phyloP scores from a whole-genome alignment of 2,113 vertebrate species.

The Verasper variegatus region DNA sequence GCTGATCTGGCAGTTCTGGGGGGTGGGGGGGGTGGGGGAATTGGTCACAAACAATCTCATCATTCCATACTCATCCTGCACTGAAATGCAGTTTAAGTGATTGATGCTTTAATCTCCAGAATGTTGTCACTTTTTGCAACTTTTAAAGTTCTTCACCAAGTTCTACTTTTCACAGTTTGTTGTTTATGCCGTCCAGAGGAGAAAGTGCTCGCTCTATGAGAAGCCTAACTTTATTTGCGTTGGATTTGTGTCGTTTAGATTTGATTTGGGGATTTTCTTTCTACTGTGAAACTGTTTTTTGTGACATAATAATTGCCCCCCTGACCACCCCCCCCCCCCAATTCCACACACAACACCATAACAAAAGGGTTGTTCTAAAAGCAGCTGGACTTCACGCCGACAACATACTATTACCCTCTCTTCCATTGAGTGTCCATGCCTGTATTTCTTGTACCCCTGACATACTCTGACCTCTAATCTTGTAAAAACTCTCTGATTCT shows the following conservation, averaged over 20 bases:
- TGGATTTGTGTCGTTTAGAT: background rate
- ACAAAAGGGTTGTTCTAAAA: background rate
- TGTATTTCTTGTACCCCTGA: background rate
- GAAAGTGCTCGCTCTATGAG: background rate
- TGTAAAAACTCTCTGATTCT: background rate
- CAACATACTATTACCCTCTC: conserved; percentile 45
- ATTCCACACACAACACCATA: background rate
- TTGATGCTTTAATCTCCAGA: background rate
- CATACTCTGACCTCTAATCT: background rate
- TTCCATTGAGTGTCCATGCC: conserved; percentile 7
- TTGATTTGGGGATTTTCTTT: background rate
- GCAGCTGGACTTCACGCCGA: conserved; percentile 46
- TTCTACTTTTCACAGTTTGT: conserved; percentile 5
- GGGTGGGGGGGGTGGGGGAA: background rate
- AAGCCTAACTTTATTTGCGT: background rate
- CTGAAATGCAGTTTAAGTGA: background rate
- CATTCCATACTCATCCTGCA: background rate
- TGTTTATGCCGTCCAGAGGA: too few relatives aligned
- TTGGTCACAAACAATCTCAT: background rate
- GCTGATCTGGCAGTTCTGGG: background rate
- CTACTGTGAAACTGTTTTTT: too few relatives aligned
- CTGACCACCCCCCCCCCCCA: background rate
- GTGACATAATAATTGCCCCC: background rate
- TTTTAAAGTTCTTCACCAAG: background rate
- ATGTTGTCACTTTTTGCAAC: background rate